Base-by-base conservation (phyloP, 2,888 invertebrate species). In the Caenorhabditis imperialis region DNA sequence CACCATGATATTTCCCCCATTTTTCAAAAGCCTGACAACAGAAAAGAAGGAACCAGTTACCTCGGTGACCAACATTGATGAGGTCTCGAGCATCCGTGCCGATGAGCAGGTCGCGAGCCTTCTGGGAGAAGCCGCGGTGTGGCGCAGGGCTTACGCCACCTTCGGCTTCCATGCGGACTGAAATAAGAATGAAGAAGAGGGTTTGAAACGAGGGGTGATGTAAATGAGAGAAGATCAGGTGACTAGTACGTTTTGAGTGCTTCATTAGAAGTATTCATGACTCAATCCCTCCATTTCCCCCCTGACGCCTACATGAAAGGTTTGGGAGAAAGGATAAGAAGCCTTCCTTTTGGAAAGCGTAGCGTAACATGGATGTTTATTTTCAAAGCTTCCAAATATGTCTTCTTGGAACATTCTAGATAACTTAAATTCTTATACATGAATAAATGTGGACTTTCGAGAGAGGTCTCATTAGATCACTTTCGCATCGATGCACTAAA, bases 101-200 rank as follows among this genome's bases (percentile, higher is more conserved):
- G n/a, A 80, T 53, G 2, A 81, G 62, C 6, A 73, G 65, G 16
- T 75, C 78, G 1, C 81, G 61, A 16, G 77, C 78, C 22, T 81
- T 81, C 6, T 10, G 38, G 30, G 40, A 65, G 40, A 81, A 78
- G 1, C 81, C 81, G 4, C 81, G 65, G 37, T 81, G 81, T 1
- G 78, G 77, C 4, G 55, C 61, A 20, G 40, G 23, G 6, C 33
- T 8, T 2, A n/a, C 33, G 27, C 27, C n/a, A 14, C 6, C 10
- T 7, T n/a, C 7, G 10, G 20, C 22, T 10, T 50, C 42, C 60
- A 50, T 60, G 4, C 37, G 37, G 58, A 47, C 38, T 51, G 18
- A 30, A 42, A 12, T 16, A 7, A 30, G 22, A 44, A 12, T 0
- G 22, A 18, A 20, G 6, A 22, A 16, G 18, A 30, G 40, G 33